Conservation (phyloP, 2,113 vertebrate species). For the Circaetus gallicus region DNA sequence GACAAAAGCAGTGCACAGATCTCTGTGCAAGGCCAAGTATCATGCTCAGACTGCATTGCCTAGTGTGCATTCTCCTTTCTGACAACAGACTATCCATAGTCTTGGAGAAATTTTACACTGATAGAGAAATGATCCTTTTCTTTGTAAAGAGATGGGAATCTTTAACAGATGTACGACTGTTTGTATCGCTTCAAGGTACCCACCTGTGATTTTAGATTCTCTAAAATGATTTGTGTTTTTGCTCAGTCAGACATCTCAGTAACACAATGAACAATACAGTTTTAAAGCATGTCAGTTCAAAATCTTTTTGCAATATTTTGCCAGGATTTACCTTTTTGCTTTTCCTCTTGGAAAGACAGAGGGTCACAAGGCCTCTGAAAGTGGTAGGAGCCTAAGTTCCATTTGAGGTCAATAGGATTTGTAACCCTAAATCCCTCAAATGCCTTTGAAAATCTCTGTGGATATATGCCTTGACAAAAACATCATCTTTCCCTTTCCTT, state of each 20-base stretch:
- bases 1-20: neutral
- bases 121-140: neutral
- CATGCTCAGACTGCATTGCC: neutral
- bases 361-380: neutral
- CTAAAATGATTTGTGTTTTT: neutral
- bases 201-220: neutral
- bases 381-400: neutral
- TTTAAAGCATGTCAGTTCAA: neutral
- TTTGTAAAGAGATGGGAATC: neutral
- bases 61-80: neutral
- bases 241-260: neutral
- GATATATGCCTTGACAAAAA: neutral
- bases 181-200: neutral
- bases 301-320: neutral
- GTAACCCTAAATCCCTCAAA: conserved; percentile 27
- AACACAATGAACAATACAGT: neutral
- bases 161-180: neutral
- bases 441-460: neutral
- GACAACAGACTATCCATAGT: neutral
- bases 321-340: neutral
- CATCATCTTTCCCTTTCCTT: neutral
- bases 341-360: neutral
- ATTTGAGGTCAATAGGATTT: conserved; percentile 33
- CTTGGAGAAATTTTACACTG: neutral
- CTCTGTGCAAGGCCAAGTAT: neutral